These are phyloP conservation scores for Stigmatopora argus DNA, from an alignment of 2,113 vertebrate genomes.

Conservation along the genomic window DNA sequence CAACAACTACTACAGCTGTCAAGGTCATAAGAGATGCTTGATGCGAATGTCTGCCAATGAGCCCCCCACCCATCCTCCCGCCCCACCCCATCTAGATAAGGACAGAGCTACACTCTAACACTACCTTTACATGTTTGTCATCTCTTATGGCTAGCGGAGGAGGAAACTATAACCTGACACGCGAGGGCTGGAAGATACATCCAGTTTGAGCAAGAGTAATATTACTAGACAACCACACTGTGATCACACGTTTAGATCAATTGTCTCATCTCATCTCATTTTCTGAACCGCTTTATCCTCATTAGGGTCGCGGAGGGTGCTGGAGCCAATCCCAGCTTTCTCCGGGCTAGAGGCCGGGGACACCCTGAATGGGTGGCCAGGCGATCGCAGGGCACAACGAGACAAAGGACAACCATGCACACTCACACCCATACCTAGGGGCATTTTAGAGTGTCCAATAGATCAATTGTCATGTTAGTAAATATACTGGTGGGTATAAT, in stretches of 20 bases:
- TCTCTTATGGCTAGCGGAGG: conserved; percentile 17
- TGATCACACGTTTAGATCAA: background rate
- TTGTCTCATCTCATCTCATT: no score
- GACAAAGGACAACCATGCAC: no score
- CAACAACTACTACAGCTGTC: conserved; percentile 30
- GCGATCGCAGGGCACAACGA: no score
- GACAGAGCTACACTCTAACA: conserved; percentile 18
- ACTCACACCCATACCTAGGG: no score
- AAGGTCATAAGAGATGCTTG: conserved; percentile 52
- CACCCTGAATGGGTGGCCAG: no score
- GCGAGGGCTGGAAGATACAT: background rate
- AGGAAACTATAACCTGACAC: conserved; percentile 6
- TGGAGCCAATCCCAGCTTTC: no score
- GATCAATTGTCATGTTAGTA: background rate
- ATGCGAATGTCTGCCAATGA: conserved; percentile 47
- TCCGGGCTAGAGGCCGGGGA: no score
- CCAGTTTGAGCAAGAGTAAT: background rate
- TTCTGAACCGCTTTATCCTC: no score
- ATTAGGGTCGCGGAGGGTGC: no score
- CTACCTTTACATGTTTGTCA: conserved; percentile 38
- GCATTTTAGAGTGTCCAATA: no score
- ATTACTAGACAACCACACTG: background rate
- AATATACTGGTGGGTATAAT: background rate
- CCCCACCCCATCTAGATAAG: conserved; percentile 35
- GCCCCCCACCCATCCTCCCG: conserved; percentile 13